Evolutionary conservation across 2,113 vertebrate species (phyloP).

Genomic region (Ictidomys tridecemlineatus): DNA sequence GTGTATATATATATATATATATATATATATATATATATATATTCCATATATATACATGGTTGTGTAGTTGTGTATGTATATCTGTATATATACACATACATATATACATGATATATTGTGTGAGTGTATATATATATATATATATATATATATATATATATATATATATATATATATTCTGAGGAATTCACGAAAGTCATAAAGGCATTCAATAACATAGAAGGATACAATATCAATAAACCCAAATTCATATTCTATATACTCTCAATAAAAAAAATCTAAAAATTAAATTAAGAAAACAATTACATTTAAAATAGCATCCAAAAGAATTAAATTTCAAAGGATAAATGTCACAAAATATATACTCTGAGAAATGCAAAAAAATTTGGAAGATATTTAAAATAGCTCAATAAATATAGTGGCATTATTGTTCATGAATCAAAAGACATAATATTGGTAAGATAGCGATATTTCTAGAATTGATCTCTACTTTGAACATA

Average conservation of each 20-base stretch:
- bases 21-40: too few species aligned
- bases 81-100: too few species aligned
- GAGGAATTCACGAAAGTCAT: too few species aligned
- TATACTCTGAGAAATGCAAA: neutral
- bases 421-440: neutral
- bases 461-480: neutral
- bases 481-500: neutral
- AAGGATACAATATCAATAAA: neutral
- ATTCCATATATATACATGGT: too few species aligned
- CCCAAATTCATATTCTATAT: neutral
- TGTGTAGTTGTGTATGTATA: too few species aligned
- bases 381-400: neutral
- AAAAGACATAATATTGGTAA: neutral
- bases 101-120: too few species aligned
- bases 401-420: neutral
- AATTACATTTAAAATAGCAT: neutral
- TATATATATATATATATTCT: too few species aligned
- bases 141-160: too few species aligned
- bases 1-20: too few species aligned
- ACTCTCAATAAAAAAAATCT: neutral
- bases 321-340: neutral
- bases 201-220: neutral
- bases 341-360: neutral
- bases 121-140: too few species aligned
- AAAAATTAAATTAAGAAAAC: neutral